Percentiles rank a stretch among this genome's conserved stretches.
These are phyloP conservation scores for Anhinga rufa DNA, from an alignment of 2,113 vertebrate species.

Conservation along the genomic window DNA sequence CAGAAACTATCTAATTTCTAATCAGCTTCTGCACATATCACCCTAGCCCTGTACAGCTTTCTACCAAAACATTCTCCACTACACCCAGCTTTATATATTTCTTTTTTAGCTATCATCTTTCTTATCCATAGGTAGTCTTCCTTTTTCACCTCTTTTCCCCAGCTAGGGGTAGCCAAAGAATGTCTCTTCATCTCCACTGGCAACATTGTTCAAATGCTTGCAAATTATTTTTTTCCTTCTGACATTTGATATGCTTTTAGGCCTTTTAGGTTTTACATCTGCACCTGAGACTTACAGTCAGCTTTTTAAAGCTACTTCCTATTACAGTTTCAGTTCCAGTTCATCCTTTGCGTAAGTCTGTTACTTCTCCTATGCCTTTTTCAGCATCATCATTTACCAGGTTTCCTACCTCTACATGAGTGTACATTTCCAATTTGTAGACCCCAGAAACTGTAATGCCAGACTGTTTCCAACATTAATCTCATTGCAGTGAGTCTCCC, in stretches of 20 bases:
- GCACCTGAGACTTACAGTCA: background rate
- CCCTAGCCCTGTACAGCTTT: background rate
- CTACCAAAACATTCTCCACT: background rate
- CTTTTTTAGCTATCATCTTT: background rate
- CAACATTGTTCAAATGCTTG: background rate
- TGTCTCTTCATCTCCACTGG: background rate
- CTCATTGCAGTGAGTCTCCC: background rate
- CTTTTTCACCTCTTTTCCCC: background rate
- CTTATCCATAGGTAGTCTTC: background rate
- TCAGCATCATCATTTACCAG: background rate
- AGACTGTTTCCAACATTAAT: background rate
- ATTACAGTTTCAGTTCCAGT: background rate
- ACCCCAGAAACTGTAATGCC: background rate
- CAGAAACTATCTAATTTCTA: background rate
- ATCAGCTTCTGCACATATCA: background rate
- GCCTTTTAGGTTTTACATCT: background rate
- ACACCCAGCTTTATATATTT: background rate
- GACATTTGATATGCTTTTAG: background rate
- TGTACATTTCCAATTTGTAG: background rate
- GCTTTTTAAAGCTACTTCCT: background rate
- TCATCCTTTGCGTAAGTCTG: background rate
- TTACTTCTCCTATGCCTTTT: background rate
- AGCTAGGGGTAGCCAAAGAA: background rate
- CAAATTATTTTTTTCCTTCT: background rate
- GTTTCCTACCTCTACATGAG: background rate